Percentiles rank a stretch among this genome's conserved stretches.
Conservation (phyloP, 1,140 invertebrate species). For the Epicauta chinensis region DNA sequence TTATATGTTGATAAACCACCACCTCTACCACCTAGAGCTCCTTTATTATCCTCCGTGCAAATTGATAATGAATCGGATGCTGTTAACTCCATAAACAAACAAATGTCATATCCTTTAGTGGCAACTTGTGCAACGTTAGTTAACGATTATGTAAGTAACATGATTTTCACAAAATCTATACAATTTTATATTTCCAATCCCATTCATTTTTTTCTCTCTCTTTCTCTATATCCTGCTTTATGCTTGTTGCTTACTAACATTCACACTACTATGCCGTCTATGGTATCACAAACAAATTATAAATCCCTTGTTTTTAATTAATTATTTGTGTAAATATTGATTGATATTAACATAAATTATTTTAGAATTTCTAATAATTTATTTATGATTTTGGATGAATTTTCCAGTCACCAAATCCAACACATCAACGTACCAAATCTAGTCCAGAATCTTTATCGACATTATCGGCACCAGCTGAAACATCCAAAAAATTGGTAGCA, state of each 20-base stretch:
- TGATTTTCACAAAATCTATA: neutral
- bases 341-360: neutral
- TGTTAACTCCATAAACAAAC: constrained; percentile 51
- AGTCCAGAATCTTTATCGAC: constrained; percentile 58
- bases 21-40: constrained; percentile 55
- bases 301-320: neutral
- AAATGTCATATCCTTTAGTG: constrained; percentile 52
- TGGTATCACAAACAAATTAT: too few relatives aligned
- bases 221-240: neutral
- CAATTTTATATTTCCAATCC: too few relatives aligned
- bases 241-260: neutral
- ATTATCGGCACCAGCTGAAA: constrained; percentile 43
- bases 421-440: constrained; percentile 63
- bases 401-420: constrained; percentile 39
- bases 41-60: constrained; percentile 36
- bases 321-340: neutral
- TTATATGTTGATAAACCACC: constrained; percentile 43
- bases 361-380: neutral
- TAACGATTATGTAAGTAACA: constrained; percentile 45
- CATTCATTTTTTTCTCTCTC: too few relatives aligned
- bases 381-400: neutral
- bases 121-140: constrained; percentile 43
- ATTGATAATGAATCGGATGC: constrained; percentile 43
- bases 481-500: constrained; percentile 48
- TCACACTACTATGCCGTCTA: too few relatives aligned